Evolutionary conservation across 2,113 vertebrate species (phyloP).

Genomic region (Microcebus lehilahytsara): DNA sequence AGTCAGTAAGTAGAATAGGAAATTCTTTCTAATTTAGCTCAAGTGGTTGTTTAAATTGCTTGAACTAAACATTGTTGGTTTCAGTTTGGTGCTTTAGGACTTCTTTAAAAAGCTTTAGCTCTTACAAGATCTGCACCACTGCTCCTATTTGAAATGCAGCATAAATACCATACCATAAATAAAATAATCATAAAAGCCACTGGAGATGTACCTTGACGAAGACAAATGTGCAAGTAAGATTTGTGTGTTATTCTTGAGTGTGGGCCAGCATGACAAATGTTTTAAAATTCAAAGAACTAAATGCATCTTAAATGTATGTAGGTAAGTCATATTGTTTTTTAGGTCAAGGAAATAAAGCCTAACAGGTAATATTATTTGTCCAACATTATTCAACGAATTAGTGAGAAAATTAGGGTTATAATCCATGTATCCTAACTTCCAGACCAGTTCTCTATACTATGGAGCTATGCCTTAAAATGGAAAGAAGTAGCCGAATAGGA

Average conservation of each 20-base stretch:
- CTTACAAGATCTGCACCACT: not conserved
- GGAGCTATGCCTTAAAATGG: not conserved
- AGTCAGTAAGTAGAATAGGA: slow-evolving; percentile 25
- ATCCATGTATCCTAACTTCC: not conserved
- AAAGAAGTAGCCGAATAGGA: not conserved
- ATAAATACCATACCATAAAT: not conserved
- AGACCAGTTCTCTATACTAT: not conserved
- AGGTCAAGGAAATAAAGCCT: slow-evolving; percentile 15
- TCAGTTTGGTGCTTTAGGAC: not conserved
- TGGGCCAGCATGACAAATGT: not conserved
- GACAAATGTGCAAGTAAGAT: not conserved
- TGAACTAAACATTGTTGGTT: not conserved
- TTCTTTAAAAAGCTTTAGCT: slow-evolving; percentile 11
- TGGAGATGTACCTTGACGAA: not conserved
- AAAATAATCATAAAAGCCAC: not conserved
- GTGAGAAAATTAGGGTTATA: not conserved
- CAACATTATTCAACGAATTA: not conserved
- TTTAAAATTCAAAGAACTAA: slow-evolving; percentile 28
- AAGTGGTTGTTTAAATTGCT: not conserved
- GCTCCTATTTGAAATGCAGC: not conserved
- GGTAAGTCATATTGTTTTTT: not conserved
- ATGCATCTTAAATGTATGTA: not conserved
- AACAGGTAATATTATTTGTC: not conserved
- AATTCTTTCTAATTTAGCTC: slow-evolving; percentile 28
- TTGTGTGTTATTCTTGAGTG: not conserved